Conservation (phyloP, 2,113 vertebrate genomes). For the Siniperca chuatsi region DNA sequence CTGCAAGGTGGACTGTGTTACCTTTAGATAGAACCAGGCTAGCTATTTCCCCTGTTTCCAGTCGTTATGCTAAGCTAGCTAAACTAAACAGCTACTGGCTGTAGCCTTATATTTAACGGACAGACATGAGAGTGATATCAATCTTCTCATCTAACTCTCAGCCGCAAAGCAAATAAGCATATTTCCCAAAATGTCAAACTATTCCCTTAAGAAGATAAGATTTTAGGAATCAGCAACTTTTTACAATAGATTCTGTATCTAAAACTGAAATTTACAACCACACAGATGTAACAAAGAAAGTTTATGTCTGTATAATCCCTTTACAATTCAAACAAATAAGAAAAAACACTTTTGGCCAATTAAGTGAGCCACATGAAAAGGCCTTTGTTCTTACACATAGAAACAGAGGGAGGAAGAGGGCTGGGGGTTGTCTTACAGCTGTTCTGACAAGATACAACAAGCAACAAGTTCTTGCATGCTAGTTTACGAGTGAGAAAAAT, state of each 20-base stretch:
- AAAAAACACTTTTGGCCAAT: background rate
- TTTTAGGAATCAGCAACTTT: background rate
- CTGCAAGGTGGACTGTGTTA: no score
- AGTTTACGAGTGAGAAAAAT: background rate
- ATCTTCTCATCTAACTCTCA: background rate
- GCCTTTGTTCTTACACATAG: constrained; percentile 8
- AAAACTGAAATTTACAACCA: background rate
- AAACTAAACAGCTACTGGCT: background rate
- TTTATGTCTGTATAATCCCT: background rate
- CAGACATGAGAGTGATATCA: background rate
- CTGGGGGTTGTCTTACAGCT: background rate
- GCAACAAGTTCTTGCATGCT: background rate
- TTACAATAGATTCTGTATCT: background rate
- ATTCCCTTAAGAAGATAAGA: background rate
- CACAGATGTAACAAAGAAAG: background rate
- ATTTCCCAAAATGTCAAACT: background rate
- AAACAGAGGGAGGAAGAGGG: background rate
- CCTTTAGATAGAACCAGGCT: background rate
- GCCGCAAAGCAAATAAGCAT: no score
- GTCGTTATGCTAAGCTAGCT: background rate
- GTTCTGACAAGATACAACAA: background rate
- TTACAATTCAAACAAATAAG: background rate
- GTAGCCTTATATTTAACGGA: background rate
- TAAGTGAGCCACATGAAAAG: constrained; percentile 8
- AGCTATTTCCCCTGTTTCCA: background rate